Conservation (phyloP, 1,140 invertebrate genomes). For the Periplaneta americana region DNA sequence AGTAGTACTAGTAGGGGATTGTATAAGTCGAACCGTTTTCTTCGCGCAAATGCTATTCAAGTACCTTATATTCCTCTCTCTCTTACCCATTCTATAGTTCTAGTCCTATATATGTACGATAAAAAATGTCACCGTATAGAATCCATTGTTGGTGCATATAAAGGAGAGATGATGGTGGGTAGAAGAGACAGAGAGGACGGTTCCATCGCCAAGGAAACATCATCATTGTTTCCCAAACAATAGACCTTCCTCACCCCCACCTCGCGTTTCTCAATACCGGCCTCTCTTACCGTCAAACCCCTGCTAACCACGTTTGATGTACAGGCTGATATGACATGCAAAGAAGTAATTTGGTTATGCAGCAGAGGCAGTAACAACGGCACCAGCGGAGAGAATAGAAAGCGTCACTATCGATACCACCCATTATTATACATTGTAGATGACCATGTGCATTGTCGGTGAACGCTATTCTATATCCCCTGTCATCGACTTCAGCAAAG, state of each 20-base stretch:
- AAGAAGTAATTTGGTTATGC: conserved; percentile 16
- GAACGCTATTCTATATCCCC: background rate
- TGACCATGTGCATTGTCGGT: background rate
- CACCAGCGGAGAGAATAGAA: background rate
- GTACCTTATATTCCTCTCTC: background rate
- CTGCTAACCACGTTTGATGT: conserved; percentile 10
- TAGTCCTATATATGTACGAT: background rate
- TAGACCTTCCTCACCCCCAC: conserved; percentile 3
- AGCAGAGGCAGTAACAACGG: background rate
- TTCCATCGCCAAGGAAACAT: conserved; percentile 18
- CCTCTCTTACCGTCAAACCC: background rate
- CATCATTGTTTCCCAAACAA: conserved; percentile 22
- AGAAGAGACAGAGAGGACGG: conserved; percentile 1
- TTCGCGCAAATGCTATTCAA: background rate
- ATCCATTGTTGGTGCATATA: conserved; percentile 16
- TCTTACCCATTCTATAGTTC: background rate
- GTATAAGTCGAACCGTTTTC: conserved; percentile 5
- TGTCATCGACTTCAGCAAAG: background rate
- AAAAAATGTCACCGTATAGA: conserved; percentile 16
- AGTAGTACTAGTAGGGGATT: background rate
- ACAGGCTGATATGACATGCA: conserved; percentile 16
- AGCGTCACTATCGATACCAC: background rate
- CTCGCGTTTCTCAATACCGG: background rate
- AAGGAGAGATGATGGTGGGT: conserved; percentile 8
- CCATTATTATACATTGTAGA: background rate